Conservation (phyloP, 1,140 invertebrate genomes). For the Scaptomyza montana region DNA sequence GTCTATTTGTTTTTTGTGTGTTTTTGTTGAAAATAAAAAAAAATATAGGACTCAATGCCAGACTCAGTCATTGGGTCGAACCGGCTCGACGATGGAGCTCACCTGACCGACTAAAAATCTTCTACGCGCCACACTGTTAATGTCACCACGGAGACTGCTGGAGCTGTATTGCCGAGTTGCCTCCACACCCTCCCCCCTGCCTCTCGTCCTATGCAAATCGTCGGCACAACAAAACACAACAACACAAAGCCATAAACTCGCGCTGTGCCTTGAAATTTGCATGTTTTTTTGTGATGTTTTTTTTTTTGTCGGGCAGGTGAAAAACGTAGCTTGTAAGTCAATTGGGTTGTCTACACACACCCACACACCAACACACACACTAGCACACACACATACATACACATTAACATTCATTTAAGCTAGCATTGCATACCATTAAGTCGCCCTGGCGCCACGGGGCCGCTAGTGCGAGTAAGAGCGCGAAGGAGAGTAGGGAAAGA, state of each 20-base stretch:
- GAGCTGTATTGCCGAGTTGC: constrained; percentile 22
- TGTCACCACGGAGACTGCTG: constrained; percentile 74
- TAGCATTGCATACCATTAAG: constrained; percentile 70
- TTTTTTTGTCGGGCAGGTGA: constrained; percentile 36
- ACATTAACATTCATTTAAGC: constrained; percentile 75
- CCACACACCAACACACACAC: constrained; percentile 20
- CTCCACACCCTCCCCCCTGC: neutral
- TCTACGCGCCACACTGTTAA: constrained; percentile 55
- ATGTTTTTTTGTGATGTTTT: constrained; percentile 55
- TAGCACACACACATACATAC: constrained; percentile 2
- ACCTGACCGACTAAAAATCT: constrained; percentile 57
- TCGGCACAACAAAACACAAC: constrained; percentile 55
- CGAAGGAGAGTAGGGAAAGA: neutral
- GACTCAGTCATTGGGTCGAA: constrained; percentile 58
- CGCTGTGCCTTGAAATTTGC: constrained; percentile 64
- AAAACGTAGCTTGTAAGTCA: constrained; percentile 67
- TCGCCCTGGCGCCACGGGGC: constrained; percentile 37
- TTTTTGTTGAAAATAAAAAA: neutral
- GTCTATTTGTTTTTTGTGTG: constrained; percentile 1
- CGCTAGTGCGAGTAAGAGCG: constrained; percentile 20
- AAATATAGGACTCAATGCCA: constrained; percentile 64
- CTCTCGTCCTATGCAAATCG: constrained; percentile 64
- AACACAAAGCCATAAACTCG: constrained; percentile 44
- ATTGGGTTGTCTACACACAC: constrained; percentile 57
- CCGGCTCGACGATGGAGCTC: constrained; percentile 35